Evolutionary conservation across 2,888 invertebrate genomes (phyloP).

Genomic region (Sabatieria punctata): DNA sequence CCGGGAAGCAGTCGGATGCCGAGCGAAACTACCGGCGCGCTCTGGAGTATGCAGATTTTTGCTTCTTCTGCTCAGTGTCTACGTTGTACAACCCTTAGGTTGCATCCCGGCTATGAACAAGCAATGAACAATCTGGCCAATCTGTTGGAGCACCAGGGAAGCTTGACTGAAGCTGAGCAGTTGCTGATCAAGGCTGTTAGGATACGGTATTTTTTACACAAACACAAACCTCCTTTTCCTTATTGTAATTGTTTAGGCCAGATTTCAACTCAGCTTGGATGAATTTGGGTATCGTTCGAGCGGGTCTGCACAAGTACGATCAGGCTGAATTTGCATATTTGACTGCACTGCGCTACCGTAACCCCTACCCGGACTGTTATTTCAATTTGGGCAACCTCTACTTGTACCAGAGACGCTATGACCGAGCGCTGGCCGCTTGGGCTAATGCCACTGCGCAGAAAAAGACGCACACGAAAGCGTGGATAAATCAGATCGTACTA

Average conservation of each 20-base stretch:
- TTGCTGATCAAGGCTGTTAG: slow-evolving; percentile 54
- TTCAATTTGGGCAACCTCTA: slow-evolving; percentile 90
- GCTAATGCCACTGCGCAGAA: slow-evolving; percentile 57
- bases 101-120: slow-evolving; percentile 67
- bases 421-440: slow-evolving; percentile 63
- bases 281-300: slow-evolving; percentile 84
- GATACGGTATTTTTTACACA: slow-evolving; percentile 44
- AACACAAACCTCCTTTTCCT: background rate
- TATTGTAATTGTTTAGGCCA: slow-evolving; percentile 39
- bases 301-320: slow-evolving; percentile 49
- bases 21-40: slow-evolving; percentile 48
- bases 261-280: slow-evolving; percentile 94
- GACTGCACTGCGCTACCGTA: slow-evolving; percentile 55
- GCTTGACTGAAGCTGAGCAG: slow-evolving; percentile 51
- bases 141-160: slow-evolving; percentile 52
- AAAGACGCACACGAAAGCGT: slow-evolving; percentile 62
- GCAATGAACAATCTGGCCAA: slow-evolving; percentile 86
- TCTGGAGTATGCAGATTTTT: slow-evolving; percentile 11
- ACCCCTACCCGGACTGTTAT: slow-evolving; percentile 71
- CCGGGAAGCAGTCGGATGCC: slow-evolving; percentile 49
- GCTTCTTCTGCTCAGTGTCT: no score
- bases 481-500: slow-evolving; percentile 76
- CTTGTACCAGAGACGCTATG: slow-evolving; percentile 53
- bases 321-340: slow-evolving; percentile 62
- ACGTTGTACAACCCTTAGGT: slow-evolving; percentile 34